Percentiles rank a stretch among this genome's conserved stretches.
Conservation (phyloP, 2,888 invertebrate species). For the Eupithecia inturbata region DNA sequence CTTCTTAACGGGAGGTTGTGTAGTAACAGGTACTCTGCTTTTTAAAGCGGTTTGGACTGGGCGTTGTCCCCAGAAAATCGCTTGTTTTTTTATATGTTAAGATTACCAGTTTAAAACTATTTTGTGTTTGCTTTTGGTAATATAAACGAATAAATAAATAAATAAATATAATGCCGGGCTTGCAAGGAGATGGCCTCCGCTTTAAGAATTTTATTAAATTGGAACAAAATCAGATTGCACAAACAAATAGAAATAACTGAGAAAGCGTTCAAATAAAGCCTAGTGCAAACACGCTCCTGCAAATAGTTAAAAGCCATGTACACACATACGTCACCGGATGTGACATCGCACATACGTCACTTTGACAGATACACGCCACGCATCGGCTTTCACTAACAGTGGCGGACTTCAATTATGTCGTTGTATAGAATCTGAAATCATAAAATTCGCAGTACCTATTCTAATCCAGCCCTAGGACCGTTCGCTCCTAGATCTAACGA, state of each 20-base stretch:
- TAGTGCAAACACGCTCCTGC: neutral
- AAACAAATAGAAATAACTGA: neutral
- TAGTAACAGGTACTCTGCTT: too few species aligned
- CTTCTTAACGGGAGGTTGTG: too few species aligned
- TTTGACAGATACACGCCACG: neutral
- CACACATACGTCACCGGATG: neutral
- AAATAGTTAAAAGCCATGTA: neutral
- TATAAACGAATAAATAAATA: too few species aligned
- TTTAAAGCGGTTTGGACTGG: too few species aligned
- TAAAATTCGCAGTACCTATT: neutral
- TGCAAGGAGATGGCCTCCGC: too few species aligned
- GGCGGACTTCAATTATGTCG: neutral
- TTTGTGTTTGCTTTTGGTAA: too few species aligned
- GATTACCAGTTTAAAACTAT: neutral
- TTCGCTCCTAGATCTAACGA: neutral
- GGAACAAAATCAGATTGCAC: neutral
- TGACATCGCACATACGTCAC: constrained; percentile 1
- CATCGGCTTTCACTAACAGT: neutral
- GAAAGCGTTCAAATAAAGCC: neutral
- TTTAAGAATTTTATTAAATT: neutral
- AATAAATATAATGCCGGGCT: too few species aligned
- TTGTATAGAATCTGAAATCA: neutral
- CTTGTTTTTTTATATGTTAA: too few species aligned
- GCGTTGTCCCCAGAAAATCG: too few species aligned
- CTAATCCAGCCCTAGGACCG: too few species aligned